Conservation (phyloP, 2,113 vertebrate species). For the Onychostoma macrolepis region DNA sequence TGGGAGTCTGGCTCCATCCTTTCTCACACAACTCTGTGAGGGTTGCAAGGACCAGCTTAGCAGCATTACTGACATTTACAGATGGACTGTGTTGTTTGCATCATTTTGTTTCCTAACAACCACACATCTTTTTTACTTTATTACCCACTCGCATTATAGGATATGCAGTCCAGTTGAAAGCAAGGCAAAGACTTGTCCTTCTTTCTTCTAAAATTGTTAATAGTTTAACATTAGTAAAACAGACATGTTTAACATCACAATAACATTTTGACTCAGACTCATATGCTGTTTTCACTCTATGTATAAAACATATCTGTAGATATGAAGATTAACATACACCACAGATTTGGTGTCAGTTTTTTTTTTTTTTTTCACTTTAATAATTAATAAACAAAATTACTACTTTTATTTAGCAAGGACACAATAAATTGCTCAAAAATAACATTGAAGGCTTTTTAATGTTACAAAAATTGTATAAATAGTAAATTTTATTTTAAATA, state of each 20-base stretch:
- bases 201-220: neutral
- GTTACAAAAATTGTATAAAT: too few species aligned
- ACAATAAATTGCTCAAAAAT: too few species aligned
- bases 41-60: neutral
- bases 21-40: slow-evolving; percentile 22
- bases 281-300: too few species aligned
- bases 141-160: neutral
- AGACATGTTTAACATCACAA: neutral
- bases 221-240: neutral
- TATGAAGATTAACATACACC: too few species aligned
- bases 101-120: neutral
- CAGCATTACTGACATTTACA: slow-evolving; percentile 4
- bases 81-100: neutral
- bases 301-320: too few species aligned
- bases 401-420: too few species aligned
- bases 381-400: too few species aligned
- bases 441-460: too few species aligned
- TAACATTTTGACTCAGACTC: too few species aligned
- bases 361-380: too few species aligned
- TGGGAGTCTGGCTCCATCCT: slow-evolving; percentile 39
- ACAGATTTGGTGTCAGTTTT: too few species aligned
- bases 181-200: neutral
- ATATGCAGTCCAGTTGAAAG: neutral
- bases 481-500: too few species aligned
- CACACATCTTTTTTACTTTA: neutral